Percentiles rank a stretch among this genome's conserved stretches.
Conservation (phyloP, 2,888 invertebrate species). For the Spisula subtruncata region DNA sequence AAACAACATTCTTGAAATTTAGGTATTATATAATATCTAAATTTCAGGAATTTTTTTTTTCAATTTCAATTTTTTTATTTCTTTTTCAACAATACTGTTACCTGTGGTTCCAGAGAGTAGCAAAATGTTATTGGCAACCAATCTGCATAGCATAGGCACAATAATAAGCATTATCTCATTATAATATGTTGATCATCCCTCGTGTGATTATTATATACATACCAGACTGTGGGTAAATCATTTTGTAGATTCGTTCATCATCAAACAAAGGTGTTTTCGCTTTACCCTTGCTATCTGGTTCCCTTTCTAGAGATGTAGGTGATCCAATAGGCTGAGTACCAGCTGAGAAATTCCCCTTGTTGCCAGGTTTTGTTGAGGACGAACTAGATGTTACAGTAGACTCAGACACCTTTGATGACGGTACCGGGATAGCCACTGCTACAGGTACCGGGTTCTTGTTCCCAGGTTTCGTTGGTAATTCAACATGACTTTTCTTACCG, state of each 20-base stretch:
- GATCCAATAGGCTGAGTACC: neutral
- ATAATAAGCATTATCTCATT: too few species aligned
- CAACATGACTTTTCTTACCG: neutral
- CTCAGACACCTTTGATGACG: neutral
- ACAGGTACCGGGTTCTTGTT: constrained; percentile 27
- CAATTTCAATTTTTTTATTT: too few species aligned
- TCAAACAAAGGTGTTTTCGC: neutral
- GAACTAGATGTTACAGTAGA: neutral
- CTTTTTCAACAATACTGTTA: too few species aligned
- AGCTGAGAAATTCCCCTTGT: neutral
- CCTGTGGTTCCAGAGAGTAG: too few species aligned
- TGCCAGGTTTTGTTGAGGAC: neutral
- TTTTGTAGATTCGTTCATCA: neutral
- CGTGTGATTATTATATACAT: neutral
- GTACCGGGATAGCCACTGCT: constrained; percentile 5
- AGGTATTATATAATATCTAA: too few species aligned
- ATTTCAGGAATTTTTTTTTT: too few species aligned
- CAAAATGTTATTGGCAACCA: too few species aligned
- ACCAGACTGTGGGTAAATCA: neutral
- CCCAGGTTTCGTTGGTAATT: neutral
- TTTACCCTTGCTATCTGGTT: neutral
- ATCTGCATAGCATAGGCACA: too few species aligned
- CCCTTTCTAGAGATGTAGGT: neutral
- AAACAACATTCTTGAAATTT: too few species aligned
- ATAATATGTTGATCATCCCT: too few species aligned